A percentile compares a stretch with the other conserved stretches of the same genome.
Evolutionary conservation across 2,113 vertebrate species (phyloP).

Genomic region (Ancistrus triradiatus): DNA sequence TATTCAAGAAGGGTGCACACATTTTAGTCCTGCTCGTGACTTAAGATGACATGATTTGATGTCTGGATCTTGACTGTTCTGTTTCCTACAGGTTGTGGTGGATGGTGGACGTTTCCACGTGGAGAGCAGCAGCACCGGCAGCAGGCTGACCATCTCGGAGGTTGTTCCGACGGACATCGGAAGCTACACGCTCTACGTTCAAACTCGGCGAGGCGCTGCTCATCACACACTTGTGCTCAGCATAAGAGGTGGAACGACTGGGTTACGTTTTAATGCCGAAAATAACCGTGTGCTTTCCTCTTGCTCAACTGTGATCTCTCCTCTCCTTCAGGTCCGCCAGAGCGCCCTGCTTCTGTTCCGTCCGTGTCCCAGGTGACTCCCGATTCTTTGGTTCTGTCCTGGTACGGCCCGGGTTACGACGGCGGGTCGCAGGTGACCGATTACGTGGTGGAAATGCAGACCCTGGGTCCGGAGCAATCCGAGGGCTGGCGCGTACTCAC

Average conservation of each 20-base stretch:
- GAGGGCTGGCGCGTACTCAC: slow-evolving; percentile 59
- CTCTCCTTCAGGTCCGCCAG: slow-evolving; percentile 58
- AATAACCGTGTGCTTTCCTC: no score
- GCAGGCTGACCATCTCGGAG: slow-evolving; percentile 55
- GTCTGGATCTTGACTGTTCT: background rate
- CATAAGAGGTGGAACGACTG: slow-evolving; percentile 60
- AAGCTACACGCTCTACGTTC: slow-evolving; percentile 61
- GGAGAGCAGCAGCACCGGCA: slow-evolving; percentile 45
- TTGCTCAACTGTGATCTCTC: background rate
- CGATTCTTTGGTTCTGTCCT: slow-evolving; percentile 69
- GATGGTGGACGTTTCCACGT: slow-evolving; percentile 46
- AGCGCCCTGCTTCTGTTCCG: slow-evolving; percentile 67
- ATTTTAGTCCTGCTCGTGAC: no score
- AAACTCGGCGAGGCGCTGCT: slow-evolving; percentile 53
- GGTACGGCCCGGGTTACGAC: slow-evolving; percentile 72
- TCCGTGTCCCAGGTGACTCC: slow-evolving; percentile 60
- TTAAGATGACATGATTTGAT: background rate
- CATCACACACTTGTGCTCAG: slow-evolving; percentile 65
- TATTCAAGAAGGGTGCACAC: no score
- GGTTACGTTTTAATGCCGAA: no score
- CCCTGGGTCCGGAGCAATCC: slow-evolving; percentile 11
- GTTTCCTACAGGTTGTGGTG: slow-evolving; percentile 50
- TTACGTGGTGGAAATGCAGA: slow-evolving; percentile 65
- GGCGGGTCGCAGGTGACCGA: slow-evolving; percentile 69
- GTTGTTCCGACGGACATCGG: slow-evolving; percentile 57